These are phyloP conservation scores for Propsilocerus akamusi DNA, from an alignment of 1,140 invertebrate genomes.

Conservation along the genomic window DNA sequence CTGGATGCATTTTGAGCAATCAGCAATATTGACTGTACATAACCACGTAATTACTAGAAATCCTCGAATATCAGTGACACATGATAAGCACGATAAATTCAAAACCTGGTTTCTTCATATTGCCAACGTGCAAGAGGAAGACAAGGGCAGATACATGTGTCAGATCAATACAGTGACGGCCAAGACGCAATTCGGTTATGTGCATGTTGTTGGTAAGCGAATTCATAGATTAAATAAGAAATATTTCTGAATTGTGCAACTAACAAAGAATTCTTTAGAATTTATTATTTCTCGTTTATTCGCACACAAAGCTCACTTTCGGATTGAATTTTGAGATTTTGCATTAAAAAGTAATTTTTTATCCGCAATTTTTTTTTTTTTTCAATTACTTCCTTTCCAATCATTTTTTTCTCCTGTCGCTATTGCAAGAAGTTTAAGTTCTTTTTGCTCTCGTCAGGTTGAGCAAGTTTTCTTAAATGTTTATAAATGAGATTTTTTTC, in stretches of 20 bases:
- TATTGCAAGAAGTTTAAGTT: background rate
- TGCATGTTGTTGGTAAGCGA: conserved; percentile 80
- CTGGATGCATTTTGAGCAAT: conserved; percentile 90
- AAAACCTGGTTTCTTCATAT: conserved; percentile 84
- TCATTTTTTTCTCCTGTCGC: background rate
- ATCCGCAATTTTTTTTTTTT: background rate
- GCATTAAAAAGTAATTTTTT: background rate
- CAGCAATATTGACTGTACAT: conserved; percentile 79
- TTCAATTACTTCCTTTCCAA: conserved; percentile 1
- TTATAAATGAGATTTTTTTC: too few relatives aligned
- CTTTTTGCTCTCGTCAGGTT: too few relatives aligned
- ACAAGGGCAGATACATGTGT: conserved; percentile 86
- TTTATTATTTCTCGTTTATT: background rate
- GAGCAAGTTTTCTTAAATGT: too few relatives aligned
- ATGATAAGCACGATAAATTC: conserved; percentile 53
- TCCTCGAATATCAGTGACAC: conserved; percentile 74
- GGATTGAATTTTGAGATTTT: background rate
- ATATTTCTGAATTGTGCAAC: background rate
- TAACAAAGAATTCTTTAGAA: background rate
- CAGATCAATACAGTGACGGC: conserved; percentile 89
- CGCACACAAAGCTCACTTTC: background rate
- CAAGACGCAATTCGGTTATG: conserved; percentile 79
- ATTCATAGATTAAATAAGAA: background rate
- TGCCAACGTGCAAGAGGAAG: conserved; percentile 73
- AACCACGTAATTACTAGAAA: conserved; percentile 84